Evolutionary conservation across 2,888 invertebrate species (phyloP).

Genomic region (Temnothorax unifasciatus): DNA sequence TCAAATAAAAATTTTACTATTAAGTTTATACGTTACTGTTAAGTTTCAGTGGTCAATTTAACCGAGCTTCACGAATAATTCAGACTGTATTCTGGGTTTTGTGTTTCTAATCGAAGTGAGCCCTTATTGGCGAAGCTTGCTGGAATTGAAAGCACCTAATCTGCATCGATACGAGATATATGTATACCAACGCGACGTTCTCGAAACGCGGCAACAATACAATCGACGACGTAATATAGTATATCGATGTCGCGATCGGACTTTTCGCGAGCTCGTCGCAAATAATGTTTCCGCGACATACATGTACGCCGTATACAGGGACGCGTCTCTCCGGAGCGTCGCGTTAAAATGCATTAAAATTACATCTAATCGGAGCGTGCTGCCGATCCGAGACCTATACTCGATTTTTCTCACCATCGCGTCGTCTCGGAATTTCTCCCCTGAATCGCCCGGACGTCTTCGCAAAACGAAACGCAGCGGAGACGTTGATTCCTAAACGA

Average conservation of each 20-base stretch:
- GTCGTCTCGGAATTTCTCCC: slow-evolving; percentile 16
- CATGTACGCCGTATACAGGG: background rate
- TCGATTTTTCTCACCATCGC: slow-evolving; percentile 36
- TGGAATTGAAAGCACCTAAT: slow-evolving; percentile 40
- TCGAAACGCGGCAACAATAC: slow-evolving; percentile 31
- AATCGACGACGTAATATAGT: slow-evolving; percentile 17
- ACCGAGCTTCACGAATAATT: background rate
- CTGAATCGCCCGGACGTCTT: background rate
- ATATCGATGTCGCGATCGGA: slow-evolving; percentile 13
- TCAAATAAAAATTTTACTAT: background rate
- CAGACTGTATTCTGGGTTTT: background rate
- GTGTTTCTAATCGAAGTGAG: slow-evolving; percentile 8
- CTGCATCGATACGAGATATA: slow-evolving; percentile 40
- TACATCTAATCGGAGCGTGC: slow-evolving; percentile 26
- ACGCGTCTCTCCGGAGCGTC: slow-evolving; percentile 5
- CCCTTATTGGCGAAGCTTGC: slow-evolving; percentile 15
- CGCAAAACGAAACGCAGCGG: background rate
- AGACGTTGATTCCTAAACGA: slow-evolving; percentile 10
- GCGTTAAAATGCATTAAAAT: slow-evolving; percentile 11
- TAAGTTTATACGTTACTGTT: background rate
- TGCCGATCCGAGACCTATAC: background rate
- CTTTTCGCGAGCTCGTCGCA: slow-evolving; percentile 10
- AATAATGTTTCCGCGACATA: background rate
- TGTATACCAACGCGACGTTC: slow-evolving; percentile 19
- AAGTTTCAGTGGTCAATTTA: background rate